phyloP scores from a whole-genome alignment of 2,888 invertebrate genomes.

The Pelosia muscerda region DNA sequence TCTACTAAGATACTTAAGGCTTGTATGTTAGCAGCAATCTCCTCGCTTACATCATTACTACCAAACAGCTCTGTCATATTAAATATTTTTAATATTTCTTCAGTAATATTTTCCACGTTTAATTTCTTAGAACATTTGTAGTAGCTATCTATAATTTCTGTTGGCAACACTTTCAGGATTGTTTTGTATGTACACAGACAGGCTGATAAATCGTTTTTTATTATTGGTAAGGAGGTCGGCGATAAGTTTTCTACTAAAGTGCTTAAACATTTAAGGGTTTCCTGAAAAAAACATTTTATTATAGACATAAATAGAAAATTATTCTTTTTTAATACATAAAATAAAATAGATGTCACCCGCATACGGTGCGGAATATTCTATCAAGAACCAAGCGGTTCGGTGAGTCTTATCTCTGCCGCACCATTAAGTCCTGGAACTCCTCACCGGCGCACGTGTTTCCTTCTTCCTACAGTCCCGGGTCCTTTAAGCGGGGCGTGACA shows the following conservation, averaged over 20 bases:
- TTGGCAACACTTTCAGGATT: constrained; percentile 23
- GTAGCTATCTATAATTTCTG: constrained; percentile 24
- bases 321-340: no score
- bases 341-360: no score
- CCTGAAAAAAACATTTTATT: constrained; percentile 53
- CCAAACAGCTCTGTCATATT: constrained; percentile 49
- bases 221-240: constrained; percentile 36
- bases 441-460: no score
- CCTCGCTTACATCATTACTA: constrained; percentile 31
- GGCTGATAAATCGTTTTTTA: constrained; percentile 40
- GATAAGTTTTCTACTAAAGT: constrained; percentile 46
- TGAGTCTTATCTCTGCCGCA: no score
- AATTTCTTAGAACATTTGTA: constrained; percentile 44
- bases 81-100: constrained; percentile 17
- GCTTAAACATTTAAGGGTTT: constrained; percentile 50
- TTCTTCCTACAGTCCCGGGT: no score
- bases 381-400: no score
- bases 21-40: constrained; percentile 24
- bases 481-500: no score
- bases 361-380: no score
- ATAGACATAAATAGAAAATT: background rate
- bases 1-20: constrained; percentile 51
- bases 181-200: constrained; percentile 45
- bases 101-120: constrained; percentile 49
- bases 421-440: no score